These are phyloP conservation scores for Drosophila sucinea DNA, from an alignment of 1,140 invertebrate genomes.

Conservation along the genomic window DNA sequence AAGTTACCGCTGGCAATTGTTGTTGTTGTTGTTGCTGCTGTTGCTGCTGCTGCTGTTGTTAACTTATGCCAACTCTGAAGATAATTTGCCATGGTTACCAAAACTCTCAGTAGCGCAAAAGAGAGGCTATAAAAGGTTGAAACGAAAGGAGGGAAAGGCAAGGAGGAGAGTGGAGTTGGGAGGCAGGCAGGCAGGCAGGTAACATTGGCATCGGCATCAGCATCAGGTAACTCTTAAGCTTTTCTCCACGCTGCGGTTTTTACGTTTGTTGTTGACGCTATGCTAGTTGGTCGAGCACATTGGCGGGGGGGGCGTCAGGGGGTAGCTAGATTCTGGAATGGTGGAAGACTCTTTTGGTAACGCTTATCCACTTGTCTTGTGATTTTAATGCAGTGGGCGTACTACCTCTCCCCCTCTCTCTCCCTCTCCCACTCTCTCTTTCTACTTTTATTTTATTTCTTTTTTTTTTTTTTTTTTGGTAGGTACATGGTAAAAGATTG, in stretches of 20 bases:
- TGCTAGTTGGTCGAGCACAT: conserved; percentile 14
- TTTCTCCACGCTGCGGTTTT: conserved; percentile 64
- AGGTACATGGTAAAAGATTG: conserved; percentile 67
- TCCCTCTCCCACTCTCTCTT: neutral
- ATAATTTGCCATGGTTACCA: conserved; percentile 76
- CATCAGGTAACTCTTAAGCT: conserved; percentile 76
- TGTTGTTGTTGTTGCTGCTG: conserved; percentile 37
- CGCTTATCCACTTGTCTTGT: conserved; percentile 78
- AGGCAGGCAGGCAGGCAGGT: neutral
- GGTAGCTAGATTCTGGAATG: neutral
- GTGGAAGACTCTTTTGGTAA: conserved; percentile 61
- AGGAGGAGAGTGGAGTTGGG: neutral
- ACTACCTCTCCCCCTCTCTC: neutral
- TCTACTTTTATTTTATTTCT: neutral
- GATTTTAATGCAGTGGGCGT: conserved; percentile 76
- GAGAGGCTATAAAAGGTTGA: conserved; percentile 52
- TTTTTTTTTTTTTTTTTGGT: conserved; percentile 33
- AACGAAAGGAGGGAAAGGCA: neutral
- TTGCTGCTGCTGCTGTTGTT: conserved; percentile 51
- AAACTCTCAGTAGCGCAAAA: conserved; percentile 49
- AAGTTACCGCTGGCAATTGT: conserved; percentile 34
- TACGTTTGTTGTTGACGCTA: conserved; percentile 71
- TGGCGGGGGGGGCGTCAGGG: neutral
- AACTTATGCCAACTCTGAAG: conserved; percentile 77
- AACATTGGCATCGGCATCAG: conserved; percentile 39